Conservation (phyloP, 2,888 invertebrate genomes). For the Nephrotoma flavescens region DNA sequence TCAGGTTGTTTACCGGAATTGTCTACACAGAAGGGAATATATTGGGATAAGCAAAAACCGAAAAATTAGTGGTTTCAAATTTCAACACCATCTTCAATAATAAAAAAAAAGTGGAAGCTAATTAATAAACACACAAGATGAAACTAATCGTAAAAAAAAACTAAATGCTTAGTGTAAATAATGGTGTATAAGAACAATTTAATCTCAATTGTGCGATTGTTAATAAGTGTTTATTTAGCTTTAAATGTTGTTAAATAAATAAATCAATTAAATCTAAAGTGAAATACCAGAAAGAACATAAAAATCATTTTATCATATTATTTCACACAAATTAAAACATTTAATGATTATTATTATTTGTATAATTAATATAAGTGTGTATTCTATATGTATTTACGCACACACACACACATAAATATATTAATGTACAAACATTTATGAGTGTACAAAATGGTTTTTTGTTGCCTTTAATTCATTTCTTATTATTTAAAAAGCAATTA, state of each 20-base stretch:
- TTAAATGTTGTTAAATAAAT: neutral
- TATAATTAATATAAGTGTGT: neutral
- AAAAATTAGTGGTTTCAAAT: no score
- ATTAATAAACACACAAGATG: no score
- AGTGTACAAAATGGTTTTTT: neutral
- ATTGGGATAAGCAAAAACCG: no score
- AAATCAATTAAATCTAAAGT: neutral
- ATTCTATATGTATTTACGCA: neutral
- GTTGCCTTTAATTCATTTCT: neutral
- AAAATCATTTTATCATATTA: neutral
- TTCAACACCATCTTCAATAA: no score
- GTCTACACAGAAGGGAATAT: no score
- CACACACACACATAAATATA: neutral
- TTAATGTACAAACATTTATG: neutral
- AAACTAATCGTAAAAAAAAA: neutral
- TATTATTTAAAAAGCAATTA: neutral
- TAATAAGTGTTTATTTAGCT: neutral
- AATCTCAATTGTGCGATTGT: neutral
- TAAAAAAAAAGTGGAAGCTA: no score
- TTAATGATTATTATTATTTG: neutral
- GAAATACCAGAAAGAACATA: neutral
- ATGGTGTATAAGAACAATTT: neutral
- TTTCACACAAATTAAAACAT: neutral
- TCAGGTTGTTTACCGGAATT: no score
- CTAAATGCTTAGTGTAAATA: neutral